These are phyloP conservation scores for Tokudaia muenninki DNA, from an alignment of 2,797 vertebrate genomes.

Conservation along the genomic window DNA sequence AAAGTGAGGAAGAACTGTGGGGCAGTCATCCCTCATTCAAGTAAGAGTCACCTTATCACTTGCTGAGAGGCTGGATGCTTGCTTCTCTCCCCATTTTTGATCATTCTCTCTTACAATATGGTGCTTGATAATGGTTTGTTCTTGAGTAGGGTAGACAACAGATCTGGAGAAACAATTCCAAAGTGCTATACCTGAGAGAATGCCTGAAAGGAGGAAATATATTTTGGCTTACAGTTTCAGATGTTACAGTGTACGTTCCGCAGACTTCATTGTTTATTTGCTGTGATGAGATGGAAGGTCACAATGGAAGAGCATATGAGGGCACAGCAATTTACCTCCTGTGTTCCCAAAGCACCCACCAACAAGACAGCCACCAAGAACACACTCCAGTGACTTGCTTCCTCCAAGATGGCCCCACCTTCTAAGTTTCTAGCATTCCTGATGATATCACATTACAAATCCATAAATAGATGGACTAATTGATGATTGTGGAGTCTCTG, in stretches of 20 bases:
- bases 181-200: not conserved
- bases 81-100: not conserved
- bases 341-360: not conserved
- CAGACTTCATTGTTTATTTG: not conserved
- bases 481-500: not conserved
- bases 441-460: not conserved
- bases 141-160: not conserved
- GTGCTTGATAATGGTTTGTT: conserved; percentile 13
- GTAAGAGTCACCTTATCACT: not conserved
- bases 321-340: not conserved
- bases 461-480: not conserved
- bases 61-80: not conserved
- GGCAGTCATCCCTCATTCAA: not conserved
- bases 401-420: not conserved
- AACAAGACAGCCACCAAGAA: not conserved
- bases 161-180: not conserved
- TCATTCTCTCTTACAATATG: not conserved
- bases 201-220: not conserved
- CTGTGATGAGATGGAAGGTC: not conserved
- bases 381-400: not conserved
- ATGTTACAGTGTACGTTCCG: too few species aligned
- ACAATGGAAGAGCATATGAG: not conserved
- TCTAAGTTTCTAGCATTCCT: not conserved
- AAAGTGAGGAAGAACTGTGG: not conserved
- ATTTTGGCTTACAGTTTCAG: not conserved